A percentile compares a stretch with the other conserved stretches of the same genome.
Evolutionary conservation across 2,797 vertebrate genomes (phyloP).

Genomic region (Pitangus sulphuratus): DNA sequence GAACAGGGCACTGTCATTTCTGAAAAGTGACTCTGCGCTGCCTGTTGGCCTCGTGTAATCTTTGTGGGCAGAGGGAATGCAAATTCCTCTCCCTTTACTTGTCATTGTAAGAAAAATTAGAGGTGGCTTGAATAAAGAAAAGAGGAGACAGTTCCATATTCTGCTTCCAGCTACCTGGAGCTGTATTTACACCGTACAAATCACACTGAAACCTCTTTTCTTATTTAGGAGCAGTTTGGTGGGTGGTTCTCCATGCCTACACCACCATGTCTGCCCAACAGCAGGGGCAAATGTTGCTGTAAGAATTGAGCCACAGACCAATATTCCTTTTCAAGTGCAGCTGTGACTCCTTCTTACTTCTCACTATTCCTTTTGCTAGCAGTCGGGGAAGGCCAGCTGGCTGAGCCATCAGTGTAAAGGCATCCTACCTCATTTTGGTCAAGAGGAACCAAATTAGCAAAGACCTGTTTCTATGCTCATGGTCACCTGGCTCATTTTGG

Average conservation of each 20-base stretch:
- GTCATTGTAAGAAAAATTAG: not conserved
- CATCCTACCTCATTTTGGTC: not conserved
- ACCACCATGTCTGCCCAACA: not conserved
- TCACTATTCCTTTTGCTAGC: not conserved
- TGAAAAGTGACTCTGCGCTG: not conserved
- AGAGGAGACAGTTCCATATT: not conserved
- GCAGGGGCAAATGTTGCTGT: not conserved
- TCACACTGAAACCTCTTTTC: fast-evolving
- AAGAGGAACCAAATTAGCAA: not conserved
- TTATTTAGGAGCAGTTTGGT: not conserved
- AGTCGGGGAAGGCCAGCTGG: not conserved
- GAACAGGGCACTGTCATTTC: conserved; percentile 6
- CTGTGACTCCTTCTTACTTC: not conserved
- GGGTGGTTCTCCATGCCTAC: not conserved
- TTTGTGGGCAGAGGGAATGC: conserved; percentile 1
- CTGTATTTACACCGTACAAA: fast-evolving
- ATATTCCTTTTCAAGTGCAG: not conserved
- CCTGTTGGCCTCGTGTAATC: not conserved
- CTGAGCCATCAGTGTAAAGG: fast-evolving
- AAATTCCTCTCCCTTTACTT: conserved; percentile 4
- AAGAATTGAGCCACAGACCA: not conserved
- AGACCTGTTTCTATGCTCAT: not conserved
- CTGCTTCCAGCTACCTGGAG: not conserved
- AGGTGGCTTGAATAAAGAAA: not conserved
- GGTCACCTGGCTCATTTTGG: not conserved